Conservation (phyloP, 2,888 invertebrate species). For the Euphydryas editha region DNA sequence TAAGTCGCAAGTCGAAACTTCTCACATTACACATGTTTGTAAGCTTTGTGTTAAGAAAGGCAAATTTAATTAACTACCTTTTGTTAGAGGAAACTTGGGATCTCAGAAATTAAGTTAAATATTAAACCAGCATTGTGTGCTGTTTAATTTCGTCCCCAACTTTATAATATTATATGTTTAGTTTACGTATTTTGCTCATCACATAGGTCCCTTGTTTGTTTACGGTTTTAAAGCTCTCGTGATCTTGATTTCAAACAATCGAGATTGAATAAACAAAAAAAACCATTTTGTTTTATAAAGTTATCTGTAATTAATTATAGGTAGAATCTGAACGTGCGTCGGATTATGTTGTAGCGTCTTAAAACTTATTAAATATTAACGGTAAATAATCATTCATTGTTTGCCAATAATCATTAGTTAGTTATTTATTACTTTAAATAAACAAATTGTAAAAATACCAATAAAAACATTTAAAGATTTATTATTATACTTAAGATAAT, state of each 20-base stretch:
- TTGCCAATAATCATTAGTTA: too few relatives aligned
- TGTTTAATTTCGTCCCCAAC: conserved; percentile 35
- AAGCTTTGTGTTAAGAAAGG: conserved; percentile 32
- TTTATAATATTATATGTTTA: conserved; percentile 23
- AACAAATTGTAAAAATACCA: too few relatives aligned
- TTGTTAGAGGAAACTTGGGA: conserved; percentile 36
- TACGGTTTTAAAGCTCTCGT: not conserved
- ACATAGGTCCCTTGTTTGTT: conserved; percentile 21
- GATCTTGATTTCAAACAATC: not conserved
- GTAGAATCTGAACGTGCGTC: too few relatives aligned
- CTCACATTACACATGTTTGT: conserved; percentile 28
- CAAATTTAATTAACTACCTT: conserved; percentile 46
- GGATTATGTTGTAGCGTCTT: too few relatives aligned
- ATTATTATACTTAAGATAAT: too few relatives aligned
- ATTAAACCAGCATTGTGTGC: conserved; percentile 32
- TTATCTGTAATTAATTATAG: too few relatives aligned
- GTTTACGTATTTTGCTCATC: conserved; percentile 21
- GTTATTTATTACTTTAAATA: too few relatives aligned
- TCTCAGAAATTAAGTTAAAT: conserved; percentile 51
- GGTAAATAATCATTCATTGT: too few relatives aligned
- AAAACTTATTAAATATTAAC: too few relatives aligned
- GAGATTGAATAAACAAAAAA: not conserved
- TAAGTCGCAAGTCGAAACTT: conserved; percentile 14
- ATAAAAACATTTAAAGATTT: too few relatives aligned
- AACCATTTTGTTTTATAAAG: too few relatives aligned